Evolutionary conservation across 2,888 invertebrate genomes (phyloP).

Genomic region (Cheilosia soror): DNA sequence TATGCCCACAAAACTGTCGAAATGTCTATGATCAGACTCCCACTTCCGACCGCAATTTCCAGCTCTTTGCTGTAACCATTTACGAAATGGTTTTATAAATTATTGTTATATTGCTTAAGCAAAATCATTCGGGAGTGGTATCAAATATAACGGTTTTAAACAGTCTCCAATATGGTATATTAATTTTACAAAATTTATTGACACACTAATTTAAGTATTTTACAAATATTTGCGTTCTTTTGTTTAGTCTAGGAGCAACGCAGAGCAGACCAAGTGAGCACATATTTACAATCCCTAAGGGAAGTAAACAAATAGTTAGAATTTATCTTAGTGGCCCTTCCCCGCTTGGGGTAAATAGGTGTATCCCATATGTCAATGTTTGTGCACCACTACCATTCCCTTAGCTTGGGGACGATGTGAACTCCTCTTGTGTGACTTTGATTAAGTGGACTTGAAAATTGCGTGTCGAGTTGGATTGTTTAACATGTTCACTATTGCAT

Average conservation of each 20-base stretch:
- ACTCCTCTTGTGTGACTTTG: slow-evolving; percentile 11
- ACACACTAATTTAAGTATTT: too few relatives aligned
- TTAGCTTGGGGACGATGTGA: background rate
- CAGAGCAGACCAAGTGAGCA: background rate
- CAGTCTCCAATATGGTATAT: too few relatives aligned
- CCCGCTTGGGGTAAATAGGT: background rate
- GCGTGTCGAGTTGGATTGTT: background rate
- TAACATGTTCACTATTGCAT: background rate
- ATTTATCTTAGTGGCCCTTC: background rate
- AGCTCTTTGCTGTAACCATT: too few relatives aligned
- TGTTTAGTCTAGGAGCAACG: too few relatives aligned
- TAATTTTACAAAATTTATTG: too few relatives aligned
- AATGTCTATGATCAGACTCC: too few relatives aligned
- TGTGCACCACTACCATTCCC: background rate
- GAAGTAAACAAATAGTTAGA: slow-evolving; percentile 13
- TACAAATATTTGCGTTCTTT: too few relatives aligned
- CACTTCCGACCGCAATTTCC: too few relatives aligned
- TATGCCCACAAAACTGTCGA: too few relatives aligned
- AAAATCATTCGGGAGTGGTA: background rate
- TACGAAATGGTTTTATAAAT: background rate
- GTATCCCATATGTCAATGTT: slow-evolving; percentile 31
- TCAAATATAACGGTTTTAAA: too few relatives aligned
- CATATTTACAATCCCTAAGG: background rate
- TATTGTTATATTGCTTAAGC: background rate
- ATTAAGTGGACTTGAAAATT: slow-evolving; percentile 6